Conservation (phyloP, 2,888 invertebrate genomes). For the Drosophila neonasuta region DNA sequence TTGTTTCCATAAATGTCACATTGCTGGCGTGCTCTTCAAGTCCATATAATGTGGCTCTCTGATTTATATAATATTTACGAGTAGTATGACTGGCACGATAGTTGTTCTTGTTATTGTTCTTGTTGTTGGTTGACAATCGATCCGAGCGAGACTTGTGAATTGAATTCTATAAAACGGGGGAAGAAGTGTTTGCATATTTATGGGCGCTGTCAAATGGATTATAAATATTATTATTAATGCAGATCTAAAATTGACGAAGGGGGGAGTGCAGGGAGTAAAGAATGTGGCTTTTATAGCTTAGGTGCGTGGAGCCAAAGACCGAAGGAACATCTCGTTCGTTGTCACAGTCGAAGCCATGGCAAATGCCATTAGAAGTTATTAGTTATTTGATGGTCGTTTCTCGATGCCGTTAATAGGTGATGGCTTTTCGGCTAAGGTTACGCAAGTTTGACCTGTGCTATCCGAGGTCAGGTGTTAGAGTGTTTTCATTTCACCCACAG, state of each 20-base stretch:
- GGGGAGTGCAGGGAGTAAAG: background rate
- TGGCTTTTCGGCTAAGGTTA: constrained; percentile 42
- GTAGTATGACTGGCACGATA: constrained; percentile 38
- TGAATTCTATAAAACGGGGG: background rate
- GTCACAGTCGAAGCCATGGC: constrained; percentile 21
- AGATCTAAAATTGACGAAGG: constrained; percentile 9
- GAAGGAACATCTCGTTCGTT: background rate
- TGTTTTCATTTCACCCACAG: background rate
- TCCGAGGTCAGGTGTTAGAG: background rate
- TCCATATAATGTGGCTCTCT: constrained; percentile 56
- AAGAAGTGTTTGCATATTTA: constrained; percentile 56
- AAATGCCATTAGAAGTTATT: constrained; percentile 56
- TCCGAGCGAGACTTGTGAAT: constrained; percentile 21
- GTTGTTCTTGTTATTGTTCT: background rate
- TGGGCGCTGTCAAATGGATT: constrained; percentile 39
- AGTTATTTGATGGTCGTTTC: constrained; percentile 43
- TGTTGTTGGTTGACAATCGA: constrained; percentile 42
- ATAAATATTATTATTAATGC: constrained; percentile 41
- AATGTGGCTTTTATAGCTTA: constrained; percentile 17
- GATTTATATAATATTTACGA: constrained; percentile 65
- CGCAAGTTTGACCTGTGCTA: constrained; percentile 27
- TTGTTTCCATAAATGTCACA: constrained; percentile 72
- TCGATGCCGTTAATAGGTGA: constrained; percentile 26
- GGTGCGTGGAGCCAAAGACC: constrained; percentile 9
- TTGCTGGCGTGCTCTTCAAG: constrained; percentile 45